A percentile compares a stretch with the other conserved stretches of the same genome.
phyloP scores from a whole-genome alignment of 2,888 invertebrate species.

The Catocala sponsa region DNA sequence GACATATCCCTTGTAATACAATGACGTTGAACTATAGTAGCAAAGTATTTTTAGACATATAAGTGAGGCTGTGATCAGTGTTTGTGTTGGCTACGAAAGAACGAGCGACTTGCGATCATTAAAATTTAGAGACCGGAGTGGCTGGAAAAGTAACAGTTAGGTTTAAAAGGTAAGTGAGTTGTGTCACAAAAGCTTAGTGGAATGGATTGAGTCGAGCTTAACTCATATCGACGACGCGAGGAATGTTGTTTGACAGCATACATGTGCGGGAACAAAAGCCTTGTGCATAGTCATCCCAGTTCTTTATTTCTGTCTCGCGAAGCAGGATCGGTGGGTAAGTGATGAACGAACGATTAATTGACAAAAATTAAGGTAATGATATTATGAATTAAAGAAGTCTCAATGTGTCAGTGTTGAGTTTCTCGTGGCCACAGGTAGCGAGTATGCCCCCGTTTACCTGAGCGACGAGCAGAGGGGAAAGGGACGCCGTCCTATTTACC shows the following conservation, averaged over 20 bases:
- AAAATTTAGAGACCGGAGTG: slow-evolving; percentile 70
- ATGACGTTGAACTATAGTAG: slow-evolving; percentile 74
- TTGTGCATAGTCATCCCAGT: slow-evolving; percentile 82
- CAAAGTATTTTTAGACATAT: slow-evolving; percentile 58
- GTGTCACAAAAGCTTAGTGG: slow-evolving; percentile 82
- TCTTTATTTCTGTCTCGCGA: slow-evolving; percentile 79
- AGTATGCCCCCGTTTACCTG: slow-evolving; percentile 78
- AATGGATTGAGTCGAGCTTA: slow-evolving; percentile 81
- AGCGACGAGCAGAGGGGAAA: slow-evolving; percentile 64
- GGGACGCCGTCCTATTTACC: slow-evolving; percentile 75
- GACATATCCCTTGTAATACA: slow-evolving; percentile 71
- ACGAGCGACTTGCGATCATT: slow-evolving; percentile 60
- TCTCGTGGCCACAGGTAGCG: slow-evolving; percentile 81
- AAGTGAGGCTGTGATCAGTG: slow-evolving; percentile 74
- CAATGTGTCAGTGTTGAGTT: slow-evolving; percentile 57
- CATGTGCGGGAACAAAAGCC: slow-evolving; percentile 87
- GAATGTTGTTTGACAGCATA: slow-evolving; percentile 87
- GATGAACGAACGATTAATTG: slow-evolving; percentile 43
- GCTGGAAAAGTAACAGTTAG: slow-evolving; percentile 82
- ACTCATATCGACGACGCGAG: slow-evolving; percentile 83
- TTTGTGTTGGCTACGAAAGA: slow-evolving; percentile 69
- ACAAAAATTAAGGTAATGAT: slow-evolving; percentile 46
- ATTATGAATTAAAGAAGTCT: slow-evolving; percentile 61
- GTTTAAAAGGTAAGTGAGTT: slow-evolving; percentile 85
- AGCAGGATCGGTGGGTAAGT: slow-evolving; percentile 54